Evolutionary conservation across 2,113 vertebrate genomes (phyloP).

Genomic region (Cephalopholis sonnerati): DNA sequence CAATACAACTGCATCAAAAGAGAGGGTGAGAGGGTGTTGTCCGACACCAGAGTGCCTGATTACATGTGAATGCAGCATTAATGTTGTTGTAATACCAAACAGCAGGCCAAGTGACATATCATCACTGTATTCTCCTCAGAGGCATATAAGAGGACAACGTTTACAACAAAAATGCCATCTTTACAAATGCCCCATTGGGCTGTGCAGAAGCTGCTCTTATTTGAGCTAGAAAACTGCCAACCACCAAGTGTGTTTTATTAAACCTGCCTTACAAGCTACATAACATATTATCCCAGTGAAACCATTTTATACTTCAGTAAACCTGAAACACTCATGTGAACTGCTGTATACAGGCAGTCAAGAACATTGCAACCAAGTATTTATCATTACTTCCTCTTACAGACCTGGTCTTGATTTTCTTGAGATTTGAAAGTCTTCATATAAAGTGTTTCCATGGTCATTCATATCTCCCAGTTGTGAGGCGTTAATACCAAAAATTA

Average conservation of each 20-base stretch:
- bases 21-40: too few species aligned
- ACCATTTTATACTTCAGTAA: slow-evolving; percentile 11
- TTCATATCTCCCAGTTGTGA: neutral
- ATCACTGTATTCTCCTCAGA: neutral
- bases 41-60: too few species aligned
- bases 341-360: neutral
- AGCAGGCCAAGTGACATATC: neutral
- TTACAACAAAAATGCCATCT: neutral
- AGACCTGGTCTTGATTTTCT: neutral
- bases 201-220: neutral
- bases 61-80: too few species aligned
- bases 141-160: neutral
- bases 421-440: neutral
- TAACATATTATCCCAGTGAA: slow-evolving; percentile 25
- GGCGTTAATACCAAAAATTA: too few species aligned
- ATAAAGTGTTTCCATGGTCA: neutral
- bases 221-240: slow-evolving; percentile 3
- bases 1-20: too few species aligned
- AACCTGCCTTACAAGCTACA: neutral
- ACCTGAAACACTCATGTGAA: slow-evolving; percentile 1
- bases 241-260: slow-evolving; percentile 6
- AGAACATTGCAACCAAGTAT: slow-evolving; percentile 4
- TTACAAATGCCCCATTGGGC: neutral
- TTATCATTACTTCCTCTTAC: neutral
- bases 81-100: neutral